Evolutionary conservation across 35 echinoderm and acorn worm species (phyloP), one percentile per base, ranked within the genome.

Genomic region (Lytechinus variegatus): DNA sequence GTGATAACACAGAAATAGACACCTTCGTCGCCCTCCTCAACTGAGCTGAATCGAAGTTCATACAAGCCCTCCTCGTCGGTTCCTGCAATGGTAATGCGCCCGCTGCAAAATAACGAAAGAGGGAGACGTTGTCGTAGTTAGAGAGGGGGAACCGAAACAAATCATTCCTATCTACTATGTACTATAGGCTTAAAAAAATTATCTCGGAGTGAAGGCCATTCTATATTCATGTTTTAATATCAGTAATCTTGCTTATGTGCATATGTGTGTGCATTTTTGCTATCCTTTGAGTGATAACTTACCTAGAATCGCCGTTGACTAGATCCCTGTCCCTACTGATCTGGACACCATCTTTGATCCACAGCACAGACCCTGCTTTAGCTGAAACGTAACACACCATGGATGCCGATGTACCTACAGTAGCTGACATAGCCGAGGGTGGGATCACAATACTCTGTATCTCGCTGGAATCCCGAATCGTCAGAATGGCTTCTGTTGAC

Each of bases 301-400:
- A 93, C 92, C 92, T 93, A 1, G 53, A n/a, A 93, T 93, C 92
- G 0, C 53, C 54, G 54, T 55, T 57, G 52, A 93, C 53, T 3
- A 93, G 92, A 9, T 93, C 54, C 1, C 92, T 33, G n/a, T 93
- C 24, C 54, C 55, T 57, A 57, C 96, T 99, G 10, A 99, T 95
- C 54, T 96, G 72, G 13, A 98, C 96, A 28, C 98, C 97, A 95
- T 97, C 94, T 51, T 97, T 95, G 9, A 99, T 61, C 98, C 98
- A 99, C 0, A 95, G 91, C 54, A 98, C 55, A 1, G 94, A 66
- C 7, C 98, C 98, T 71, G 95, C 94, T 55, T 95, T 96, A 60
- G 97, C 96, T 7, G 94, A 95, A n/a, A 99, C 97, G 56, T 95
- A 58, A 61, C 98, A 99, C 9, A 95, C 86, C 72, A 99, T 86